These are phyloP conservation scores for Pteruthius melanotis DNA, from an alignment of 2,113 vertebrate genomes.

Conservation along the genomic window DNA sequence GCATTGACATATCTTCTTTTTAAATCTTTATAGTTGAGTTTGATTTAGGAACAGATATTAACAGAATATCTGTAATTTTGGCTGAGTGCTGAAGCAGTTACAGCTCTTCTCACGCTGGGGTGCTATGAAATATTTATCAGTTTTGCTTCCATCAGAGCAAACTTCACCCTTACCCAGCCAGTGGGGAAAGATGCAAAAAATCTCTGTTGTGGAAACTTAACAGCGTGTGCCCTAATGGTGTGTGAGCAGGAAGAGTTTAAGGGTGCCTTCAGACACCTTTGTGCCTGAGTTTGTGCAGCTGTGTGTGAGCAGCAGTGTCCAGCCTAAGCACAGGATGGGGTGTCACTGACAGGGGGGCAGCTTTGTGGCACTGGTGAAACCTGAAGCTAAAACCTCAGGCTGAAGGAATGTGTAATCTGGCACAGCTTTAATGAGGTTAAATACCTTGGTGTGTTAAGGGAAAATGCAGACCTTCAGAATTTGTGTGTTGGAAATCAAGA, in stretches of 20 bases:
- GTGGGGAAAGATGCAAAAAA: not conserved
- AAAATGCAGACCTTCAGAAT: not conserved
- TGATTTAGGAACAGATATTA: not conserved
- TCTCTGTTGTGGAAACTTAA: not conserved
- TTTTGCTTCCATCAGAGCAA: not conserved
- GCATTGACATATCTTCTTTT: not conserved
- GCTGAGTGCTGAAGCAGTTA: not conserved
- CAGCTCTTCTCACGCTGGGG: not conserved
- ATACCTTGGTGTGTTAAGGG: not conserved
- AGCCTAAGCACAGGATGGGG: not conserved
- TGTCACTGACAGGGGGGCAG: not conserved
- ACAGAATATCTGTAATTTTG: not conserved
- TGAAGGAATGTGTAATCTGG: not conserved
- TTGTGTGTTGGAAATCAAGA: not conserved
- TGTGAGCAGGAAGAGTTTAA: not conserved
- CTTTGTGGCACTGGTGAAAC: not conserved
- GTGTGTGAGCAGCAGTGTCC: not conserved
- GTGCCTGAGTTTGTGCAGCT: not conserved
- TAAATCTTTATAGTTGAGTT: not conserved
- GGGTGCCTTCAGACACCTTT: not conserved
- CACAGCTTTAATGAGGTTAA: not conserved
- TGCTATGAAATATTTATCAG: slow-evolving; percentile 8
- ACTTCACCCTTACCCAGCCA: not conserved
- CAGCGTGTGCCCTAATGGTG: not conserved
- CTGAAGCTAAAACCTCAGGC: not conserved